phyloP scores from a whole-genome alignment of 2,888 invertebrate species.

The Synanthedon formicaeformis region DNA sequence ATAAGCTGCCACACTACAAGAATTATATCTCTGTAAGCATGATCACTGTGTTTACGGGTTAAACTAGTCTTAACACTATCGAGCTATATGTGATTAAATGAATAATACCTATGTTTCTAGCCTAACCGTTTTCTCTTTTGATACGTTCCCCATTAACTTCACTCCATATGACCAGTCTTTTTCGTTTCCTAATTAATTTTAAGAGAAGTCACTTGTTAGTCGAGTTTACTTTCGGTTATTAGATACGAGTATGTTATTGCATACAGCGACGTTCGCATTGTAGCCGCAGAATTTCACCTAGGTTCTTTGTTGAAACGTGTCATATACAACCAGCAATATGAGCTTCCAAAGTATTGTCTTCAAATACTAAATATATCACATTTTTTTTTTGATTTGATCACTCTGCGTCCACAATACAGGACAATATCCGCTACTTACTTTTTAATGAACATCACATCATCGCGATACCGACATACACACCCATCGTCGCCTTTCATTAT shows the following conservation, averaged over 20 bases:
- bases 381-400: not conserved
- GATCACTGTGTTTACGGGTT: not conserved
- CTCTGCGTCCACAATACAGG: not conserved
- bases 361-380: too few species aligned
- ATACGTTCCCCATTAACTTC: constrained; percentile 16
- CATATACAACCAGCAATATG: too few species aligned
- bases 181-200: constrained; percentile 31
- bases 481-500: not conserved
- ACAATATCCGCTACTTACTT: too few species aligned
- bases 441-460: not conserved
- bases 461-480: not conserved
- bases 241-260: constrained; percentile 3
- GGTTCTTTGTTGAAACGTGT: not conserved
- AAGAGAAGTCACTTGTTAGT: constrained; percentile 2
- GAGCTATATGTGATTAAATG: not conserved
- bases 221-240: not conserved
- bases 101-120: constrained; percentile 3
- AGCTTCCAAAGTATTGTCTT: too few species aligned
- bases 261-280: constrained; percentile 2
- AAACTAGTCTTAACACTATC: not conserved
- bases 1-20: too few species aligned
- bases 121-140: constrained; percentile 17
- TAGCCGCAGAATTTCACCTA: not conserved
- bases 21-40: not conserved
- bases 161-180: constrained; percentile 39